Conservation (phyloP, 92 coral and sea anemone genomes). For the Hydrozoanthus gracilis region DNA sequence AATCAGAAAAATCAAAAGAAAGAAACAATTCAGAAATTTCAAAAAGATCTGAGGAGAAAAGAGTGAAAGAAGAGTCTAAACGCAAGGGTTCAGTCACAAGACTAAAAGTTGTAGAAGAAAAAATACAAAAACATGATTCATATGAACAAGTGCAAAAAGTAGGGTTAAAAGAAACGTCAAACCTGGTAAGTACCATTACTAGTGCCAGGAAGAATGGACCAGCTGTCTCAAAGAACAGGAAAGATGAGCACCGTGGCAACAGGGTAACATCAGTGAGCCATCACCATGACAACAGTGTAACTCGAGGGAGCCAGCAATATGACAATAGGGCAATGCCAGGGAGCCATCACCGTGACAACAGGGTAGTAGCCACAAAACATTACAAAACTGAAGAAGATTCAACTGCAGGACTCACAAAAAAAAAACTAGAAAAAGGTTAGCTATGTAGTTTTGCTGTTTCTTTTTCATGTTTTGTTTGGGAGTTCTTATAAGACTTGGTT, state of each 20-base stretch:
- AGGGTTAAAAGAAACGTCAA: slow-evolving; percentile 29
- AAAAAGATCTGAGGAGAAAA: neutral
- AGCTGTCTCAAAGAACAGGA: neutral
- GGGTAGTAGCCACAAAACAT: neutral
- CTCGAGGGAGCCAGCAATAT: neutral
- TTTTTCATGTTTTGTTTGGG: neutral
- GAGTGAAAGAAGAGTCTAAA: neutral
- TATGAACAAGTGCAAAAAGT: neutral
- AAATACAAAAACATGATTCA: neutral
- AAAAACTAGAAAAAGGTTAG: slow-evolving; percentile 30
- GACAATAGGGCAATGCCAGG: neutral
- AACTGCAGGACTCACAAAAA: neutral
- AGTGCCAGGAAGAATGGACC: neutral
- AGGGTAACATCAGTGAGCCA: neutral
- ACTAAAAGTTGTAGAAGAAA: neutral
- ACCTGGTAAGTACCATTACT: neutral
- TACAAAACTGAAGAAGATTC: neutral
- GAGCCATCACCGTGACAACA: neutral
- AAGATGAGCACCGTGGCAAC: slow-evolving; percentile 1
- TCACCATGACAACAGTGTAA: neutral
- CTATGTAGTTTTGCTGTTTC: neutral
- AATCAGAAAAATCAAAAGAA: slow-evolving; percentile 10
- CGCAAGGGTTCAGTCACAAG: neutral
- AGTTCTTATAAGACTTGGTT: neutral
- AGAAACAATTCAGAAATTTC: neutral